These are phyloP conservation scores for Oophaga pumilio DNA, from an alignment of 2,113 vertebrate genomes.

Conservation along the genomic window DNA sequence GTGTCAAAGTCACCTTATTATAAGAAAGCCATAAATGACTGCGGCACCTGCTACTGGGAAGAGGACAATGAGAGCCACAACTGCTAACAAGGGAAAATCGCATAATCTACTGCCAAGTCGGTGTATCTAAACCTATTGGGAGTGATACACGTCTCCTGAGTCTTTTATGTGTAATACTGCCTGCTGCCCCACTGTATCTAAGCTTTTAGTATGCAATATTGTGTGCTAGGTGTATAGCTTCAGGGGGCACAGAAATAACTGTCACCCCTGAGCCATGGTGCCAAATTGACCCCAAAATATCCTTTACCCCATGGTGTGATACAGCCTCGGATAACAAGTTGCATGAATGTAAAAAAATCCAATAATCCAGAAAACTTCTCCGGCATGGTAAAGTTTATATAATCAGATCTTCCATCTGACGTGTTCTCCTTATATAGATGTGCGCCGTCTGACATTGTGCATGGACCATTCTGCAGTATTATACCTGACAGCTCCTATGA, in stretches of 20 bases:
- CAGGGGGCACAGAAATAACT: too few relatives aligned
- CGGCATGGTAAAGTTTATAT: too few relatives aligned
- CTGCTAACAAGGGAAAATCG: background rate
- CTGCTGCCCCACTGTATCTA: background rate
- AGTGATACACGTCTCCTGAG: background rate
- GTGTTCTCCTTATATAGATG: conserved; percentile 18
- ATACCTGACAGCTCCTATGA: background rate
- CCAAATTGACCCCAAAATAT: too few relatives aligned
- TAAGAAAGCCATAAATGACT: background rate
- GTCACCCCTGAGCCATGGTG: too few relatives aligned
- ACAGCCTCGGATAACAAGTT: too few relatives aligned
- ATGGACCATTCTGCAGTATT: background rate
- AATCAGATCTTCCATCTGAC: too few relatives aligned
- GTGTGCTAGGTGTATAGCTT: too few relatives aligned
- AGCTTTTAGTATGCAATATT: background rate
- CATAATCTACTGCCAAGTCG: background rate
- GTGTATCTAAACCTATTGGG: background rate
- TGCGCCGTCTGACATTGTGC: background rate
- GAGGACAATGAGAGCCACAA: background rate
- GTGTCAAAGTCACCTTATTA: conserved; percentile 18
- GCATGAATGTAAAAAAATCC: too few relatives aligned
- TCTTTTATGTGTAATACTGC: background rate
- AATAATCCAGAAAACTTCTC: too few relatives aligned
- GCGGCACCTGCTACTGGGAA: background rate
- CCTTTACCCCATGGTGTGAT: too few relatives aligned